Conservation (phyloP, 2,797 vertebrate species). For the Urophycis tenuis region DNA sequence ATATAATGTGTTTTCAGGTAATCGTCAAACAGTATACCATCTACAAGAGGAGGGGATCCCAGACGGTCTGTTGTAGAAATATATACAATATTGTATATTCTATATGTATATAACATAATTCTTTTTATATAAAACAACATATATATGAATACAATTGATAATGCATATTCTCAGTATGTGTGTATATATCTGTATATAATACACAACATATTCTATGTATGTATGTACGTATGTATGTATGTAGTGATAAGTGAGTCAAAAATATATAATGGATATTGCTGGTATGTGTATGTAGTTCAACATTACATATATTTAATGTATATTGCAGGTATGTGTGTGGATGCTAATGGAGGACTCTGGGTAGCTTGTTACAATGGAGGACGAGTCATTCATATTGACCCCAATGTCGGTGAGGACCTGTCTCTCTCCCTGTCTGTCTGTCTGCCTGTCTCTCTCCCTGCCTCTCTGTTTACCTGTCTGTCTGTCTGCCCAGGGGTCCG, state of each 20-base stretch:
- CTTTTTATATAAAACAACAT: too few species aligned
- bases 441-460: conserved; percentile 84
- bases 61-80: conserved; percentile 67
- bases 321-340: conserved; percentile 70
- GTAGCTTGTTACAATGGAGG: conserved; percentile 86
- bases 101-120: not conserved
- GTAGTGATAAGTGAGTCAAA: not conserved
- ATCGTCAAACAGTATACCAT: conserved; percentile 78
- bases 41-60: conserved; percentile 82
- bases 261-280: not conserved
- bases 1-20: conserved; percentile 65
- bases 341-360: conserved; percentile 83
- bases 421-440: conserved; percentile 78
- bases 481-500: conserved; percentile 71
- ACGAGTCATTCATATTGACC: conserved; percentile 83
- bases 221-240: not conserved
- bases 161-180: not conserved
- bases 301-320: not conserved
- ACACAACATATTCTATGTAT: too few species aligned
- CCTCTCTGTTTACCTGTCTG: conserved; percentile 73
- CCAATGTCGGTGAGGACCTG: conserved; percentile 79
- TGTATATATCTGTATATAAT: not conserved
- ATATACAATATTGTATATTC: not conserved
- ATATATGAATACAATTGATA: not conserved
- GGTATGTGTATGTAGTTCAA: too few species aligned